Percentiles rank a stretch among this genome's conserved stretches.
Evolutionary conservation across 1,140 invertebrate species (phyloP).

Genomic region (Drosophila auraria): DNA sequence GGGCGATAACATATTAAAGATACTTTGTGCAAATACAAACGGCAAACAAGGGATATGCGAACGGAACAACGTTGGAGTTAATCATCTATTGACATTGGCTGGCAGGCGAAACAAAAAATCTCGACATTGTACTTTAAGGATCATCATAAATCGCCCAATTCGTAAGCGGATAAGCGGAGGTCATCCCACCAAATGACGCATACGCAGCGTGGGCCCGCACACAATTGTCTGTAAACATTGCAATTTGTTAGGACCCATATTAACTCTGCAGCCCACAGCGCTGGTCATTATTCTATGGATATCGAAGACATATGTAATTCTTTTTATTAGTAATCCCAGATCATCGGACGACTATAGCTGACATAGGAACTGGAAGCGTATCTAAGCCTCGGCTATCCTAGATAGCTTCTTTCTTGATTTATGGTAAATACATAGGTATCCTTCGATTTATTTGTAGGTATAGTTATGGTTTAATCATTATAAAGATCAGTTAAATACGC

Average conservation of each 20-base stretch:
- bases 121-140: constrained; percentile 21
- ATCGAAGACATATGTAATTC: no score
- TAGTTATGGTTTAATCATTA: no score
- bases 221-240: constrained; percentile 54
- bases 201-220: constrained; percentile 44
- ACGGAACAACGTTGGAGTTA: constrained; percentile 13
- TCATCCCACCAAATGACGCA: constrained; percentile 43
- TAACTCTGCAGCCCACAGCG: constrained; percentile 7
- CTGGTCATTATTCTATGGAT: not conserved
- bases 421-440: no score
- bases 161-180: constrained; percentile 26
- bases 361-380: no score
- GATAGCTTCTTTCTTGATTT: no score
- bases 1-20: constrained; percentile 26
- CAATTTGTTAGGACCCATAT: constrained; percentile 46
- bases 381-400: no score
- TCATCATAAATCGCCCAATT: constrained; percentile 36
- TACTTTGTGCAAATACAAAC: constrained; percentile 34
- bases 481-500: no score
- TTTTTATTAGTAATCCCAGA: not conserved
- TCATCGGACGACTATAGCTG: not conserved
- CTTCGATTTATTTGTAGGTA: no score
- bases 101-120: constrained; percentile 1
- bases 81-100: constrained; percentile 38
- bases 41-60: constrained; percentile 14